These are phyloP conservation scores for Pogona vitticeps DNA, from an alignment of 2,113 vertebrate species.

Conservation along the genomic window DNA sequence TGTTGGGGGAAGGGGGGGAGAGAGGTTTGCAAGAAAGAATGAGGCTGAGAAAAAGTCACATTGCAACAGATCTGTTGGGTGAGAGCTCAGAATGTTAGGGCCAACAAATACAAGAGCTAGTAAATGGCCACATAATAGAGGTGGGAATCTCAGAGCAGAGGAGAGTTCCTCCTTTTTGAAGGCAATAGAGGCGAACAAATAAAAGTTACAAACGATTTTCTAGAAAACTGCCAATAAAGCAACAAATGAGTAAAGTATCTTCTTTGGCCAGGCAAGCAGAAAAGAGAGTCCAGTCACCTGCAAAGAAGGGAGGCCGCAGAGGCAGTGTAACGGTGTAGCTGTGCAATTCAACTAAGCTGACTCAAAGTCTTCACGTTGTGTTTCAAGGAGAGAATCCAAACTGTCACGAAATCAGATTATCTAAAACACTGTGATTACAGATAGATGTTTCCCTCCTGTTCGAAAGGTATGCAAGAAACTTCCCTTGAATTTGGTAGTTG, in stretches of 20 bases:
- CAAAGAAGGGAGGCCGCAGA: slow-evolving; percentile 21
- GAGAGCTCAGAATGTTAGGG: slow-evolving; percentile 60
- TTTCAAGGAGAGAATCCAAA: slow-evolving; percentile 8
- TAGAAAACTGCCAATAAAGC: slow-evolving; percentile 33
- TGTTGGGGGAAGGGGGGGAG: slow-evolving; percentile 25
- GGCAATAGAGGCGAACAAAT: slow-evolving; percentile 37
- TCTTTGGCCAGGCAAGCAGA: slow-evolving; percentile 6
- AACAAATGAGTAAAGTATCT: slow-evolving; percentile 29
- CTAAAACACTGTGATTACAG: not conserved
- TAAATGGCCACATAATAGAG: slow-evolving; percentile 50
- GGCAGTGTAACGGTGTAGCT: not conserved
- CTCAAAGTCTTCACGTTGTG: not conserved
- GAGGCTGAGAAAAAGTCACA: slow-evolving; percentile 53
- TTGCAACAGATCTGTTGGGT: slow-evolving; percentile 59
- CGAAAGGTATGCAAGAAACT: not conserved
- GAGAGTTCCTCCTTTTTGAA: slow-evolving; percentile 13
- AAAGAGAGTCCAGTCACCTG: not conserved
- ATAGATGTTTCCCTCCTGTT: not conserved
- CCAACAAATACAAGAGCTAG: slow-evolving; percentile 56
- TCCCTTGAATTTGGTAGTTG: not conserved
- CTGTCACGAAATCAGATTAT: not conserved
- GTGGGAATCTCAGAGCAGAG: slow-evolving; percentile 41
- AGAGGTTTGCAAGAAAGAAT: slow-evolving; percentile 37
- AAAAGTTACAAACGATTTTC: slow-evolving; percentile 39
- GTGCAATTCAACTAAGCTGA: not conserved